A percentile compares a stretch with the other conserved stretches of the same genome.
Evolutionary conservation across 1,140 invertebrate species (phyloP).

Genomic region (Saccostrea echinata): DNA sequence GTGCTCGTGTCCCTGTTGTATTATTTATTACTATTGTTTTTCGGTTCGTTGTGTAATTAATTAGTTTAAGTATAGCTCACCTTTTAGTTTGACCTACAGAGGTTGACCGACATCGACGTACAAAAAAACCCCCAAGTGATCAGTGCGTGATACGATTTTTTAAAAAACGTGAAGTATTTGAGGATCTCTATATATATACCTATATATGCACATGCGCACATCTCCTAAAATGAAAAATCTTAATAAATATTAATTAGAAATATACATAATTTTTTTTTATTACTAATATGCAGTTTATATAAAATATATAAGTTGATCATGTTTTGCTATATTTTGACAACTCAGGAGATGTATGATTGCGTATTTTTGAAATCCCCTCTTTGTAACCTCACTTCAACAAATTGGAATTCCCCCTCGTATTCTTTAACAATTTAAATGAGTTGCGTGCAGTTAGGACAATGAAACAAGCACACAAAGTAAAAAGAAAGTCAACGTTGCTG

Average conservation of each 20-base stretch:
- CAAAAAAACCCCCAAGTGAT: neutral
- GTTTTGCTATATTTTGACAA: neutral
- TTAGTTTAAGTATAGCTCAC: neutral
- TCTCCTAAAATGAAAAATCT: neutral
- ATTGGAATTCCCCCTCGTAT: neutral
- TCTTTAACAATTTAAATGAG: neutral
- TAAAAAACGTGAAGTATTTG: neutral
- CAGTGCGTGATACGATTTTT: slow-evolving; percentile 1
- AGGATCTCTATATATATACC: neutral
- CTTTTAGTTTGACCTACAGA: neutral
- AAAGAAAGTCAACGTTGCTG: neutral
- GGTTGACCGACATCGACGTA: neutral
- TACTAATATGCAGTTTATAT: neutral
- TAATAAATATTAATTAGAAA: neutral
- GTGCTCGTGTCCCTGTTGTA: no score
- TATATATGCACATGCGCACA: neutral
- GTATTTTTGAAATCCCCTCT: neutral
- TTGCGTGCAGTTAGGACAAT: neutral
- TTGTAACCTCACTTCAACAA: neutral
- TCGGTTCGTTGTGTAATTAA: neutral
- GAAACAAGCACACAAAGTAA: neutral
- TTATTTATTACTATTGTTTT: no score
- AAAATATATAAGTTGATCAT: neutral
- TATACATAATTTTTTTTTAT: neutral
- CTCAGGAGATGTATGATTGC: neutral